Evolutionary conservation across 2,113 vertebrate species (phyloP).

Genomic region (Calcarius ornatus): DNA sequence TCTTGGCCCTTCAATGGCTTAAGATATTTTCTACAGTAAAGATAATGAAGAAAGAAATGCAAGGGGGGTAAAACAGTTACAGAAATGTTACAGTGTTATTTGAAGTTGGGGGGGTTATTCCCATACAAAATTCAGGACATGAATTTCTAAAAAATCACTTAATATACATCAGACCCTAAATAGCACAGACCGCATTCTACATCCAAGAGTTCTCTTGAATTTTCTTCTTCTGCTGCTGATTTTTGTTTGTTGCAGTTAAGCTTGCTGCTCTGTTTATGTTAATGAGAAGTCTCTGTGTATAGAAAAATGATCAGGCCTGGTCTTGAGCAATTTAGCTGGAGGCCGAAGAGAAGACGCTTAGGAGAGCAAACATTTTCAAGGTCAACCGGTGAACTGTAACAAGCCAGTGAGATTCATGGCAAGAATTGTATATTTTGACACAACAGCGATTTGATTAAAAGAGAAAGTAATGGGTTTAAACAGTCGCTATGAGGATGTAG

Average conservation of each 20-base stretch:
- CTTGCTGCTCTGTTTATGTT: slow-evolving; percentile 76
- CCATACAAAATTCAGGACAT: background rate
- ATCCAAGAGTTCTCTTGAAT: background rate
- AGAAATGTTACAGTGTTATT: background rate
- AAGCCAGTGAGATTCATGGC: slow-evolving; percentile 88
- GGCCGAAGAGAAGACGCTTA: slow-evolving; percentile 84
- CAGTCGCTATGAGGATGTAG: slow-evolving; percentile 90
- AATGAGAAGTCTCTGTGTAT: slow-evolving; percentile 77
- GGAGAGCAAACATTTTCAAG: slow-evolving; percentile 98
- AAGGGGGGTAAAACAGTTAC: background rate
- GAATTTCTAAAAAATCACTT: background rate
- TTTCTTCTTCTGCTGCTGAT: slow-evolving; percentile 2
- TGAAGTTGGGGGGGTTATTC: background rate
- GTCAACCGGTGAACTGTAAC: slow-evolving; percentile 95
- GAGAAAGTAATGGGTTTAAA: slow-evolving; percentile 98
- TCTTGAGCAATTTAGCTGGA: slow-evolving; percentile 80
- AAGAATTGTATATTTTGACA: slow-evolving; percentile 95
- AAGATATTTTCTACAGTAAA: slow-evolving; percentile 17
- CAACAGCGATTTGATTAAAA: slow-evolving; percentile 96
- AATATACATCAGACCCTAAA: background rate
- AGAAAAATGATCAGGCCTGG: slow-evolving; percentile 81
- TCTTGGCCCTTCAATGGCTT: slow-evolving; percentile 28
- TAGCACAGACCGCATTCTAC: background rate
- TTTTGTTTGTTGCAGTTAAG: slow-evolving; percentile 57
- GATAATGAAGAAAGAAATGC: background rate